These are phyloP conservation scores for Oxystoma pomonae DNA, from an alignment of 2,888 invertebrate species.

Conservation along the genomic window DNA sequence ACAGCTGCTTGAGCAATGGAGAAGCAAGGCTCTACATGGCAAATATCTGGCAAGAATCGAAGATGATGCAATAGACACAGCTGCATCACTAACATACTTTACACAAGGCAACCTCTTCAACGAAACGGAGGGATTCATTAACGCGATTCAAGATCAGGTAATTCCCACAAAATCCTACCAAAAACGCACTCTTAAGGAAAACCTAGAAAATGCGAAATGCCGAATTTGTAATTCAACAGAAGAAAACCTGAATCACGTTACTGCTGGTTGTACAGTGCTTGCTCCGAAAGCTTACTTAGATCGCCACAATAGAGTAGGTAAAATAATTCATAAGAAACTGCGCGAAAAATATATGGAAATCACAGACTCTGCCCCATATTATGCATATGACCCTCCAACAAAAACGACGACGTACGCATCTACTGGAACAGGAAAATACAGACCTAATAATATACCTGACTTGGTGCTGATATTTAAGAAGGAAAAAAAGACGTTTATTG, in stretches of 20 bases:
- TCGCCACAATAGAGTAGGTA: background rate
- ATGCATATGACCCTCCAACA: background rate
- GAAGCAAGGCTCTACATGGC: background rate
- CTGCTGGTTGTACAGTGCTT: background rate
- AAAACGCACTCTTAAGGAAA: background rate
- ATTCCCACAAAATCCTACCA: background rate
- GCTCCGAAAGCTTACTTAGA: background rate
- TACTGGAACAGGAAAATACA: conserved; percentile 5
- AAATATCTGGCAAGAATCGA: background rate
- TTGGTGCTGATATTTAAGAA: background rate
- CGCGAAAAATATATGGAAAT: background rate
- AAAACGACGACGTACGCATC: background rate
- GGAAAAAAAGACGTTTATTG: background rate
- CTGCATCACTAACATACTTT: background rate
- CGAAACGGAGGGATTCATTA: background rate
- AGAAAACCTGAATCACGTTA: conserved; percentile 1
- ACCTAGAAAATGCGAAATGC: background rate
- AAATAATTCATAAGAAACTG: background rate
- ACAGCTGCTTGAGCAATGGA: conserved; percentile 1
- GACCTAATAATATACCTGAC: background rate
- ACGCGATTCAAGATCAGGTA: conserved; percentile 1
- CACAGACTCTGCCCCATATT: background rate
- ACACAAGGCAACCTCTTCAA: background rate
- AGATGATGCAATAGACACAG: background rate
- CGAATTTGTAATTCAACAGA: background rate